Evolutionary conservation across 2,797 vertebrate genomes (phyloP).

Genomic region (Esox lucius): DNA sequence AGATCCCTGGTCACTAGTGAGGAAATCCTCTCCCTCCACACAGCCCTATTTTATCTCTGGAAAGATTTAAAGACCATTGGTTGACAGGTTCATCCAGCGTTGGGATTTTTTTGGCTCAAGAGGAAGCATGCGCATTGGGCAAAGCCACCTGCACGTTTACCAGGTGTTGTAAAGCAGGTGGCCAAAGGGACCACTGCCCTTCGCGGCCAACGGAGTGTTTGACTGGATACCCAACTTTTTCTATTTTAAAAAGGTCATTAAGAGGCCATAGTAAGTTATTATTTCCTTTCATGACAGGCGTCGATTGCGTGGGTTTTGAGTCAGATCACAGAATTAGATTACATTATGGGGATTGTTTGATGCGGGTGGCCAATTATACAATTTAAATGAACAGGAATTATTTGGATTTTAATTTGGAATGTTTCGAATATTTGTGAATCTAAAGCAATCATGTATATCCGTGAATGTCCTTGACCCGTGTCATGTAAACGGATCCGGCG

Average conservation of each 20-base stretch:
- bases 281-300: background rate
- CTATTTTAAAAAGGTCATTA: conserved; percentile 16
- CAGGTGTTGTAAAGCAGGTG: conserved; percentile 79
- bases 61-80: conserved; percentile 71
- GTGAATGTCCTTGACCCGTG: conserved; percentile 29
- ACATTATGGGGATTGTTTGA: background rate
- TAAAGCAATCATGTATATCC: background rate
- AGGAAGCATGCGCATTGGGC: conserved; percentile 41
- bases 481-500: conserved; percentile 51
- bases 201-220: conserved; percentile 18
- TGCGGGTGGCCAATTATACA: background rate
- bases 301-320: background rate
- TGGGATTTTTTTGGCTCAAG: background rate
- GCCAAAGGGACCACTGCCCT: conserved; percentile 35
- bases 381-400: background rate
- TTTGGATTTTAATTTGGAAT: background rate
- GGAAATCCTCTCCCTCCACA: conserved; percentile 42
- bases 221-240: conserved; percentile 29
- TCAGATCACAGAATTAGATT: background rate
- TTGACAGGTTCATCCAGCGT: conserved; percentile 40
- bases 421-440: background rate
- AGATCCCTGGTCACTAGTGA: conserved; percentile 27
- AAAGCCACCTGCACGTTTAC: conserved; percentile 66
- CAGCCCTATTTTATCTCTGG: conserved; percentile 72
- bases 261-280: background rate